These are phyloP conservation scores for Notoglanidium macrostoma DNA, from an alignment of 2,797 vertebrate species.

Conservation along the genomic window DNA sequence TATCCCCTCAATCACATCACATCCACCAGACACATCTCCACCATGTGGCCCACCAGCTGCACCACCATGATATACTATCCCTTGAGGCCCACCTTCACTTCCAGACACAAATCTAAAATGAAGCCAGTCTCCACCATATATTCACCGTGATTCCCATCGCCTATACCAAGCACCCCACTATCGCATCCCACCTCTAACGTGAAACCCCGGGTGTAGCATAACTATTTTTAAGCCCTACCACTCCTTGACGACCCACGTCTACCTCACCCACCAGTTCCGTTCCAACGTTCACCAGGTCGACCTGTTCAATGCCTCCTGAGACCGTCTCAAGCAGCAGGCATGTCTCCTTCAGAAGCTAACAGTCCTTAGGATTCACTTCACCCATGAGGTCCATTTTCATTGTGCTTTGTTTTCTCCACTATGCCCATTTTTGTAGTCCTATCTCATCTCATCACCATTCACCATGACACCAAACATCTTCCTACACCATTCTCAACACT, in stretches of 20 bases:
- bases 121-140: not conserved
- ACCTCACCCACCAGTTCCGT: too few relatives aligned
- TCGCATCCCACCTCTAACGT: not conserved
- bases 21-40: not conserved
- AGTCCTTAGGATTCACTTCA: not conserved
- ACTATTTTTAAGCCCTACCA: not conserved
- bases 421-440: not conserved
- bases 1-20: not conserved
- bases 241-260: not conserved
- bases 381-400: not conserved
- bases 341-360: not conserved
- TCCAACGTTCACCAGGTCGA: not conserved
- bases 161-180: not conserved
- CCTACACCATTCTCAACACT: not conserved
- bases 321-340: not conserved
- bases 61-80: not conserved
- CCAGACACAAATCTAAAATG: not conserved
- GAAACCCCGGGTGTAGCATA: not conserved
- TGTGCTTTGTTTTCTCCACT: not conserved
- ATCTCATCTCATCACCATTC: not conserved
- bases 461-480: not conserved
- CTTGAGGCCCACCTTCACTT: not conserved
- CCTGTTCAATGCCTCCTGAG: not conserved
- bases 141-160: not conserved
- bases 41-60: not conserved